These are phyloP conservation scores for Phocoena phocoena DNA, from an alignment of 2,113 vertebrate genomes.

Conservation along the genomic window DNA sequence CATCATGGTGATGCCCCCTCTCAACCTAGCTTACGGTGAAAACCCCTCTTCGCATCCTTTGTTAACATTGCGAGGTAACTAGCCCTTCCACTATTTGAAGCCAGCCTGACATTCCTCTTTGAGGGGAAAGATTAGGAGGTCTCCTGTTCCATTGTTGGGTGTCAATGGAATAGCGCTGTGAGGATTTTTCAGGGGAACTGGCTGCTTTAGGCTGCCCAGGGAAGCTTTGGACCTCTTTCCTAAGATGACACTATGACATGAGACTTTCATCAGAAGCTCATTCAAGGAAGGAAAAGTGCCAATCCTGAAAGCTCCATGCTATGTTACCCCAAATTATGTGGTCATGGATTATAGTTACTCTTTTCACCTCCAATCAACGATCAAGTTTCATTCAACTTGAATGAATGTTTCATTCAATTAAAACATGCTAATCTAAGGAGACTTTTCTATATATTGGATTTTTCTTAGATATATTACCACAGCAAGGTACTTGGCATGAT, in stretches of 20 bases:
- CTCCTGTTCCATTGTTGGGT: not conserved
- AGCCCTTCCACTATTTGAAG: not conserved
- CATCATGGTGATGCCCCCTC: not conserved
- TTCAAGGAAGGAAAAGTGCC: not conserved
- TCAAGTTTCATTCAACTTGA: slow-evolving; percentile 20
- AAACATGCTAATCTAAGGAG: not conserved
- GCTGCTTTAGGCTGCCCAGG: not conserved
- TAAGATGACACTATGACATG: not conserved
- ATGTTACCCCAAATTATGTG: not conserved
- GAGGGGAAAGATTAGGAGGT: not conserved
- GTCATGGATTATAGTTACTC: not conserved
- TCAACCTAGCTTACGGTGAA: not conserved
- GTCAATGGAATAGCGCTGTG: not conserved
- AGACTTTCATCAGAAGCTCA: not conserved
- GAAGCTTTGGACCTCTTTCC: not conserved
- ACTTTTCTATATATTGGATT: not conserved
- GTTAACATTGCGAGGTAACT: not conserved
- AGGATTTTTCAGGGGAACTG: not conserved
- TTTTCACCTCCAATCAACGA: not conserved
- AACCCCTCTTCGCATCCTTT: not conserved
- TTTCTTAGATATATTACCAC: slow-evolving; percentile 18
- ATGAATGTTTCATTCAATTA: no score
- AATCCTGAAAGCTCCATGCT: not conserved
- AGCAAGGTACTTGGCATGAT: not conserved
- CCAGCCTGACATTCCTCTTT: not conserved